phyloP scores from a whole-genome alignment of 2,797 vertebrate genomes.

The Pogoniulus pusillus region DNA sequence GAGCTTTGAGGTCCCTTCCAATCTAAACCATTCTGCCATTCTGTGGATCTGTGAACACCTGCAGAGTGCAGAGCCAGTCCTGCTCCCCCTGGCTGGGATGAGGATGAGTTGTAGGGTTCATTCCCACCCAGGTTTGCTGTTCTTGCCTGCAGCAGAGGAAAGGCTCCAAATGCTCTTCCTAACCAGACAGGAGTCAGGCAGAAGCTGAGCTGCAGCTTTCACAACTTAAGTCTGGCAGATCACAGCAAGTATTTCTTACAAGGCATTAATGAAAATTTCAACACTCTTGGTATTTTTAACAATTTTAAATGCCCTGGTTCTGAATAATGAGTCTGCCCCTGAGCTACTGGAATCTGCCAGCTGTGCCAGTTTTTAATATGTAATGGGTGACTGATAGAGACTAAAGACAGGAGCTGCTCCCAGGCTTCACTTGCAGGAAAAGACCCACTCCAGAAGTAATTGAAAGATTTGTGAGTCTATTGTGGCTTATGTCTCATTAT shows the following conservation, averaged over 20 bases:
- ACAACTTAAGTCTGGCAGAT: background rate
- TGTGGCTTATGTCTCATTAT: constrained; percentile 38
- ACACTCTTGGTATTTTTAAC: background rate
- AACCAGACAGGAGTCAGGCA: background rate
- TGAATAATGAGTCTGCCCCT: background rate
- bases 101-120: background rate
- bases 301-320: background rate
- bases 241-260: background rate
- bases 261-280: background rate
- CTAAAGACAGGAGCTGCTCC: background rate
- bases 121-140: background rate
- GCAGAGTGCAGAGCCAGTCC: background rate
- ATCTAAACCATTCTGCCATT: no score
- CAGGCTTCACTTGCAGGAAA: background rate
- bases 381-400: background rate
- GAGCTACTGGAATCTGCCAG: background rate
- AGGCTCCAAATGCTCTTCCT: background rate
- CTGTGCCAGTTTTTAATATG: background rate
- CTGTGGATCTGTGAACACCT: no score
- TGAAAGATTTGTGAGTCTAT: constrained; percentile 34
- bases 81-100: background rate
- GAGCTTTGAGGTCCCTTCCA: no score
- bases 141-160: background rate
- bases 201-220: background rate
- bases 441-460: constrained; percentile 6